Evolutionary conservation across 2,113 vertebrate genomes (phyloP).

Genomic region (Gadus macrocephalus): DNA sequence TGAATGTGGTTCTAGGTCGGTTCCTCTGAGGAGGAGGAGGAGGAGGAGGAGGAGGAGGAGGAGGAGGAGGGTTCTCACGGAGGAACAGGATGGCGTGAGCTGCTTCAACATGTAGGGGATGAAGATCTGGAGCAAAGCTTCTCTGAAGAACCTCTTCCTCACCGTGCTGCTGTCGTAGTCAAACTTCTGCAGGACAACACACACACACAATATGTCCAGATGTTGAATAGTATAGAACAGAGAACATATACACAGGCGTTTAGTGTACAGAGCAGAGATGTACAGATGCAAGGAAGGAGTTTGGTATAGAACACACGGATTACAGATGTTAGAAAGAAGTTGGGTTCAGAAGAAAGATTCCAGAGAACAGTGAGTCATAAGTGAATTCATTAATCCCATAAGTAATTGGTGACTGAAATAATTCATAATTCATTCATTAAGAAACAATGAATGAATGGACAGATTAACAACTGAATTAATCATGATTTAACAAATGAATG

Average conservation of each 20-base stretch:
- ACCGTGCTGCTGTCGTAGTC: conserved; percentile 96
- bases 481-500: neutral
- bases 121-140: conserved; percentile 93
- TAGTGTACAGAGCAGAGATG: too few relatives aligned
- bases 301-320: too few relatives aligned
- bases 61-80: conserved; percentile 62
- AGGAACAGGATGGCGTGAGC: conserved; percentile 80
- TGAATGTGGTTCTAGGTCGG: too few relatives aligned
- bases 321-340: too few relatives aligned
- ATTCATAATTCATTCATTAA: neutral
- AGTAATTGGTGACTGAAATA: too few relatives aligned
- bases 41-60: neutral
- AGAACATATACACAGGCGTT: too few relatives aligned
- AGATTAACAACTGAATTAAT: neutral
- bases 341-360: too few relatives aligned
- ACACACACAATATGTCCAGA: too few relatives aligned
- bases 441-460: neutral
- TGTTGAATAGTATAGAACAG: too few relatives aligned
- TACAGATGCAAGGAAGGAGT: too few relatives aligned
- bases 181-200: conserved; percentile 75
- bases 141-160: conserved; percentile 92
- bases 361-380: too few relatives aligned
- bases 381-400: too few relatives aligned
- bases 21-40: neutral
- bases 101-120: conserved; percentile 94